These are phyloP conservation scores for Cotesia typhae DNA, from an alignment of 1,140 invertebrate species.

Conservation along the genomic window DNA sequence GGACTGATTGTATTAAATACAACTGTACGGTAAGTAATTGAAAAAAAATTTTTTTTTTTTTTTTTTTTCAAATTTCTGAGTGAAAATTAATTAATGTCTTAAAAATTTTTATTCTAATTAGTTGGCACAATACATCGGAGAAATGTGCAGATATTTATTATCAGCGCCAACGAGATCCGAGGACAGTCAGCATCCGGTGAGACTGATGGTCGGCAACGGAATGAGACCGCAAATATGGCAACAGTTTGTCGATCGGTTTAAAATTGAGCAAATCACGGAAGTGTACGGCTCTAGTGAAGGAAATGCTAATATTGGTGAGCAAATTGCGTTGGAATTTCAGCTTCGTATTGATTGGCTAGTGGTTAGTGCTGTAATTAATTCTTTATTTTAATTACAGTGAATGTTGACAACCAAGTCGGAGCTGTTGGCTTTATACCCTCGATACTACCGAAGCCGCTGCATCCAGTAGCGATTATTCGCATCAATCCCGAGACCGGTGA, in stretches of 20 bases:
- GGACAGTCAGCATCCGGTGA: conserved; percentile 58
- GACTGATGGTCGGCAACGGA: conserved; percentile 65
- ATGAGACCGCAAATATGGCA: conserved; percentile 63
- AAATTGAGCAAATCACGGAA: conserved; percentile 72
- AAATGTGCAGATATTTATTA: conserved; percentile 81
- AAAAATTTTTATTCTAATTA: conserved; percentile 51
- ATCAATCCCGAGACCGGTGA: conserved; percentile 70
- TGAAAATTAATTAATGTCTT: neutral
- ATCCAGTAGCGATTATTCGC: conserved; percentile 70
- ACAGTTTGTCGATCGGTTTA: conserved; percentile 70
- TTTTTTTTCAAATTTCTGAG: neutral
- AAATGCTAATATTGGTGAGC: conserved; percentile 74
- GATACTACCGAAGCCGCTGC: conserved; percentile 65
- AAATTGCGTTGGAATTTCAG: too few relatives aligned
- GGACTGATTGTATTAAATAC: conserved; percentile 78
- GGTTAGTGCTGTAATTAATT: conserved; percentile 19
- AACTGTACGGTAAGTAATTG: conserved; percentile 72
- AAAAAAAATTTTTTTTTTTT: conserved; percentile 18
- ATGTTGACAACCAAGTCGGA: conserved; percentile 73
- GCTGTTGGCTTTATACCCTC: conserved; percentile 79
- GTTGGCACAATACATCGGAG: conserved; percentile 82
- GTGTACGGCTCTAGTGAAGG: conserved; percentile 83
- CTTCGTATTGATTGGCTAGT: too few relatives aligned
- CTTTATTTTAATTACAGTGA: conserved; percentile 67
- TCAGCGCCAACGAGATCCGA: conserved; percentile 68